These are phyloP conservation scores for Papilio helenus DNA, from an alignment of 1,140 invertebrate species.

Conservation along the genomic window DNA sequence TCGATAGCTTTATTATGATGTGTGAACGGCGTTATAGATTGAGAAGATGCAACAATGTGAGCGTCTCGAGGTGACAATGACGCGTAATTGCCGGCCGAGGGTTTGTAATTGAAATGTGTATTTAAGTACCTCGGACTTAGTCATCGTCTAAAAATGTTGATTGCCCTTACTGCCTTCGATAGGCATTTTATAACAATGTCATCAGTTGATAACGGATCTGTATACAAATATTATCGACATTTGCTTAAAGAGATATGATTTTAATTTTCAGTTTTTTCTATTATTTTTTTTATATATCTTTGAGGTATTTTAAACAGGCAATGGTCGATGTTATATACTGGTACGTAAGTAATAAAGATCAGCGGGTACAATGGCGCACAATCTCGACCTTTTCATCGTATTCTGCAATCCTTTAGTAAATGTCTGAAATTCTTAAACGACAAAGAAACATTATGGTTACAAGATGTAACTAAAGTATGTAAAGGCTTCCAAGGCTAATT, in stretches of 20 bases:
- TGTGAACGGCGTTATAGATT: slow-evolving; percentile 60
- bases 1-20: slow-evolving; percentile 74
- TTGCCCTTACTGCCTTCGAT: slow-evolving; percentile 53
- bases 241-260: background rate
- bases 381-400: slow-evolving; percentile 33
- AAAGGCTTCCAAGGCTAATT: slow-evolving; percentile 44
- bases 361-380: slow-evolving; percentile 28
- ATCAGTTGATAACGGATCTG: background rate
- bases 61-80: slow-evolving; percentile 75
- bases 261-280: background rate
- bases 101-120: slow-evolving; percentile 76
- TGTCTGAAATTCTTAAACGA: slow-evolving; percentile 45
- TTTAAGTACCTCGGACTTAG: slow-evolving; percentile 64
- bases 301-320: background rate
- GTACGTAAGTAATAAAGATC: slow-evolving; percentile 33
- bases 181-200: slow-evolving; percentile 16
- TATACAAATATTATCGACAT: slow-evolving; percentile 26
- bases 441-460: slow-evolving; percentile 46
- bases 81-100: slow-evolving; percentile 74
- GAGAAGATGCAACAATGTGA: slow-evolving; percentile 64
- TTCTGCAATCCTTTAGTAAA: slow-evolving; percentile 40
- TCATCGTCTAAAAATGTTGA: slow-evolving; percentile 69
- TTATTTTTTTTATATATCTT: background rate
- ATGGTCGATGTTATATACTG: background rate
- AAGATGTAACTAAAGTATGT: slow-evolving; percentile 44